A percentile compares a stretch with the other conserved stretches of the same genome.
phyloP scores from a whole-genome alignment of 2,888 invertebrate genomes.

The Drosophila vallismaia region DNA sequence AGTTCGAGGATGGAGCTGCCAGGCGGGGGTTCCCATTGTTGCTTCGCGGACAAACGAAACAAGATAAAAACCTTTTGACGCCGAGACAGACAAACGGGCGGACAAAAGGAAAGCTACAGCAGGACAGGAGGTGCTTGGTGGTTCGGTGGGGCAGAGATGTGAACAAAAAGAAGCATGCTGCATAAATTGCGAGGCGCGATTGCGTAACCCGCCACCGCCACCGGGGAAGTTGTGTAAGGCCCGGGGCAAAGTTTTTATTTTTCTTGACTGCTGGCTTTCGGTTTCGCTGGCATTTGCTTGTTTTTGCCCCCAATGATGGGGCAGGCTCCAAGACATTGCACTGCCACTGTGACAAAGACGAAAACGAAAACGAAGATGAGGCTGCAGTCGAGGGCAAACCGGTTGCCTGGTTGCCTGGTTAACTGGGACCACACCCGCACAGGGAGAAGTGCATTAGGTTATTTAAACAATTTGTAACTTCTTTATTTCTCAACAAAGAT shows the following conservation, averaged over 20 bases:
- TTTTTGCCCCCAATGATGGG: slow-evolving; percentile 18
- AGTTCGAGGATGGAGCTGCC: slow-evolving; percentile 57
- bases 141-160: slow-evolving; percentile 17
- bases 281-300: slow-evolving; percentile 23
- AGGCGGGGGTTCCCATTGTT: slow-evolving; percentile 34
- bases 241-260: slow-evolving; percentile 48
- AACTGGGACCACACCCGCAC: slow-evolving; percentile 29
- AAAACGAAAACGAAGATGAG: slow-evolving; percentile 25
- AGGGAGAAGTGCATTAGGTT: slow-evolving; percentile 1
- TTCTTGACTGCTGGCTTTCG: slow-evolving; percentile 44
- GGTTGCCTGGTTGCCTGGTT: slow-evolving; percentile 29
- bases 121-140: slow-evolving; percentile 29
- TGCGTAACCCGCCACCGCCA: slow-evolving; percentile 51
- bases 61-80: slow-evolving; percentile 69
- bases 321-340: slow-evolving; percentile 42
- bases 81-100: slow-evolving; percentile 18
- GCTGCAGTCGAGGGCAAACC: slow-evolving; percentile 24
- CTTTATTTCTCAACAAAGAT: neutral
- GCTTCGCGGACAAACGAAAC: slow-evolving; percentile 4
- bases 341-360: slow-evolving; percentile 8
- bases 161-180: slow-evolving; percentile 61
- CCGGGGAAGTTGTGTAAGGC: slow-evolving; percentile 74
- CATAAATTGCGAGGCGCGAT: slow-evolving; percentile 73
- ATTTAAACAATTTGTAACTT: neutral
- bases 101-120: slow-evolving; percentile 66